Conservation (phyloP, 2,888 invertebrate genomes). For the Drosophila aldrichi region DNA sequence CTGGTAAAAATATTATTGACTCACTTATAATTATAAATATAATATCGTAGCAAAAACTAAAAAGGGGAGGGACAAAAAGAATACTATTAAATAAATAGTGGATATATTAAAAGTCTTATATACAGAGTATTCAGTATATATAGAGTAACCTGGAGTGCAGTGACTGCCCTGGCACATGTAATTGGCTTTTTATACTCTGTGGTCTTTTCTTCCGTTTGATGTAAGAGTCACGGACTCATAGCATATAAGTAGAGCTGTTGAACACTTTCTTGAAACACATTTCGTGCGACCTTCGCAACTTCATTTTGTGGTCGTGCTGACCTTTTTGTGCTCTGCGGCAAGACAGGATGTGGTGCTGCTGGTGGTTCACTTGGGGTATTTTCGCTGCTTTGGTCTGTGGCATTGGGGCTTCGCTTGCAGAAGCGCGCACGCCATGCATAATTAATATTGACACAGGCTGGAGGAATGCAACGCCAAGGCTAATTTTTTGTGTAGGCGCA, state of each 20-base stretch:
- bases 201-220: constrained; percentile 10
- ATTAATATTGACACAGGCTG: constrained; percentile 74
- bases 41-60: too few species aligned
- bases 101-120: too few species aligned
- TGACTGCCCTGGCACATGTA: background rate
- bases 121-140: too few species aligned
- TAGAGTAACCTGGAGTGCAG: too few species aligned
- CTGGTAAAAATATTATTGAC: too few species aligned
- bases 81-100: too few species aligned
- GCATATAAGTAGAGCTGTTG: constrained; percentile 25
- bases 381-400: constrained; percentile 5
- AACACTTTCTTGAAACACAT: constrained; percentile 30
- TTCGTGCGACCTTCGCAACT: constrained; percentile 34
- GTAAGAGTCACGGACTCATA: constrained; percentile 8
- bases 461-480: constrained; percentile 72
- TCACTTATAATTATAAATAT: too few species aligned
- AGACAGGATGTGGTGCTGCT: too few species aligned
- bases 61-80: too few species aligned
- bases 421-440: constrained; percentile 52
- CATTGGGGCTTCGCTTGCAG: constrained; percentile 1
- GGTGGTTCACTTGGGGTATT: background rate
- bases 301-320: constrained; percentile 35
- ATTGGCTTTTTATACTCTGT: background rate
- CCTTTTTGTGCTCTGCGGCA: constrained; percentile 13
- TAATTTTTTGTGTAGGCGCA: constrained; percentile 67